phyloP scores from a whole-genome alignment of 2,797 vertebrate genomes.

The Lithobates sylvaticus region DNA sequence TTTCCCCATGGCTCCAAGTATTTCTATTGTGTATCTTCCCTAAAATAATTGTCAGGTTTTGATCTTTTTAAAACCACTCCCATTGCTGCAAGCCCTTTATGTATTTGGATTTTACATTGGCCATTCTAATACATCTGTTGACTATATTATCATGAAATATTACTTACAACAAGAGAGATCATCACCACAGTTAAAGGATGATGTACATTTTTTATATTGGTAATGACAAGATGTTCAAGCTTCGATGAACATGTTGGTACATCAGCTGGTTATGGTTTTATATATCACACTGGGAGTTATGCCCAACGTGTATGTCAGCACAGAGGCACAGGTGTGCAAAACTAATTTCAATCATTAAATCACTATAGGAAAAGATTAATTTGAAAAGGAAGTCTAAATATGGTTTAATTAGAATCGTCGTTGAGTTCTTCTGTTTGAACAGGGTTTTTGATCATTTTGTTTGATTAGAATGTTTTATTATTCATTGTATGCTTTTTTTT shows the following conservation, averaged over 20 bases:
- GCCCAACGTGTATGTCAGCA: constrained; percentile 47
- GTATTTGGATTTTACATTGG: constrained; percentile 13
- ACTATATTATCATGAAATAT: constrained; percentile 51
- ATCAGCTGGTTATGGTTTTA: constrained; percentile 59
- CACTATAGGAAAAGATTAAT: constrained; percentile 49
- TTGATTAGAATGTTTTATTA: not conserved
- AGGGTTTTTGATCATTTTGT: not conserved
- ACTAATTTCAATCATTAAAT: constrained; percentile 58
- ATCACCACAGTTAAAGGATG: constrained; percentile 47
- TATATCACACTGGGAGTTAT: constrained; percentile 54
- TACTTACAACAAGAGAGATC: constrained; percentile 43
- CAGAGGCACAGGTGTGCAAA: constrained; percentile 56
- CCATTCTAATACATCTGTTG: constrained; percentile 40
- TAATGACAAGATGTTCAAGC: constrained; percentile 58
- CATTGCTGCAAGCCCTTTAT: constrained; percentile 15
- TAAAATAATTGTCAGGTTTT: constrained; percentile 1
- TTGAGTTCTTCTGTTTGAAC: not conserved
- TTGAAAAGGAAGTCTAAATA: constrained; percentile 35
- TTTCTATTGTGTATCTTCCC: not conserved
- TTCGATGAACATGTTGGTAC: constrained; percentile 48
- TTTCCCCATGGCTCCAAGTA: no score
- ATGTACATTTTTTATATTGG: constrained; percentile 51
- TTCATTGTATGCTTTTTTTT: not conserved
- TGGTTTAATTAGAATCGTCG: constrained; percentile 25
- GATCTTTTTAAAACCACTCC: constrained; percentile 24